Percentiles rank a stretch among this genome's conserved stretches.
Conservation (phyloP, 1,140 invertebrate species). For the Drosophila burlai region DNA sequence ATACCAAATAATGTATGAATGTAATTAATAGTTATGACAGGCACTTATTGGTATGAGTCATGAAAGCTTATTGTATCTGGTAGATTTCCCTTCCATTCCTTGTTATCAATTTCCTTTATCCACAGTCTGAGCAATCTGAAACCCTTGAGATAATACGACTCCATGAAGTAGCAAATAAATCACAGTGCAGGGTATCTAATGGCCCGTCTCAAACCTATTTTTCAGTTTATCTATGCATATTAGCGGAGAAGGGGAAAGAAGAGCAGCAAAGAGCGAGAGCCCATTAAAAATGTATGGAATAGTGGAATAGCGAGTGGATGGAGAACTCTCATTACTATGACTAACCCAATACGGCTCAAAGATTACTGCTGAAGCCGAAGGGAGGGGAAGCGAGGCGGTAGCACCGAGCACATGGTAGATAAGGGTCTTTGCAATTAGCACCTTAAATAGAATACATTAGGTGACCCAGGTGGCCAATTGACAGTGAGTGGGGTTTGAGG, state of each 20-base stretch:
- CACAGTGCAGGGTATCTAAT: constrained; percentile 13
- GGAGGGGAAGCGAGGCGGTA: background rate
- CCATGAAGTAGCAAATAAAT: background rate
- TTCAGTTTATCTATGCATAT: constrained; percentile 34
- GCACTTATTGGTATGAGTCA: background rate
- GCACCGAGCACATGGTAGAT: constrained; percentile 47
- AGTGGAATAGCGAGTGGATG: constrained; percentile 18
- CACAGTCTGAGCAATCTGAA: background rate
- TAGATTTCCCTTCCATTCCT: background rate
- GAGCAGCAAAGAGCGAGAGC: constrained; percentile 7
- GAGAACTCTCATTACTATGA: constrained; percentile 35
- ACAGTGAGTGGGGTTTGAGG: background rate
- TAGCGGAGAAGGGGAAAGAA: constrained; percentile 1
- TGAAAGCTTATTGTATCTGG: no score
- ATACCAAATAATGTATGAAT: background rate
- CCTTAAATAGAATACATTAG: constrained; percentile 61
- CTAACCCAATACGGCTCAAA: constrained; percentile 31
- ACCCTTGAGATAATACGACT: background rate
- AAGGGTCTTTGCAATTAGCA: constrained; percentile 59
- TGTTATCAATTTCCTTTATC: background rate
- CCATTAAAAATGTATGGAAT: constrained; percentile 48
- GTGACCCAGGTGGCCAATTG: constrained; percentile 44
- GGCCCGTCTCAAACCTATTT: background rate
- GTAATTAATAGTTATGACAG: background rate
- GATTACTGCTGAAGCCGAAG: background rate